phyloP scores from a whole-genome alignment of 1,140 invertebrate species.

The Drosophila arizonae region DNA sequence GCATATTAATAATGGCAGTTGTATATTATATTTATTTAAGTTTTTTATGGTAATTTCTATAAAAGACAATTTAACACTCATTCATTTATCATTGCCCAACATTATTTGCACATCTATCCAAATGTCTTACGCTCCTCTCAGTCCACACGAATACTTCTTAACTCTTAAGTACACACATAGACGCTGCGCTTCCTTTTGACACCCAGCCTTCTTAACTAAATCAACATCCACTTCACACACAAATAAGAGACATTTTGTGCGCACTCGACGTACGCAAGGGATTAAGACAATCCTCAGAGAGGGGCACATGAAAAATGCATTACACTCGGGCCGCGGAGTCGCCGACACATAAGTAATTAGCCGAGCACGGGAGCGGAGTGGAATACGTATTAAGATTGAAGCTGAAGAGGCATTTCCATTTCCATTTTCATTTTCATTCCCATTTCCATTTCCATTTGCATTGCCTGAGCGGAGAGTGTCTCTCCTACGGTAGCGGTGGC shows the following conservation, averaged over 20 bases:
- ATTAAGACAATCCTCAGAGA: slow-evolving; percentile 17
- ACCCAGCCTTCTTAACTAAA: not conserved
- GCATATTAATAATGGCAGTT: too few relatives aligned
- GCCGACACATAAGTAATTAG: slow-evolving; percentile 56
- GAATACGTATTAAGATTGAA: slow-evolving; percentile 22
- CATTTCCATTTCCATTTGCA: slow-evolving; percentile 13
- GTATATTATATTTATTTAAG: too few relatives aligned
- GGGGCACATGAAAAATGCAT: slow-evolving; percentile 45
- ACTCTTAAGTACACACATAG: not conserved
- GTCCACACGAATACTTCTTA: not conserved
- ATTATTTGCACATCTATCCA: not conserved
- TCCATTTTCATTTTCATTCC: slow-evolving; percentile 18
- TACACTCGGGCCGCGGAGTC: slow-evolving; percentile 12
- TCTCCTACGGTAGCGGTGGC: slow-evolving; percentile 11
- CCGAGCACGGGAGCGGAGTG: slow-evolving; percentile 27
- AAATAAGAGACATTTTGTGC: slow-evolving; percentile 1
- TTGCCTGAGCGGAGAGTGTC: slow-evolving; percentile 7
- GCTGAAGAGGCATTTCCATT: slow-evolving; percentile 22
- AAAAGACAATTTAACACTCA: too few relatives aligned
- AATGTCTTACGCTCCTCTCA: not conserved
- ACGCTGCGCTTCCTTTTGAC: not conserved
- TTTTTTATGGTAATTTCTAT: not conserved
- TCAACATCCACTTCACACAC: slow-evolving; percentile 1
- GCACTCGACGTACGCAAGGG: not conserved
- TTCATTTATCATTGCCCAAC: too few relatives aligned